A percentile compares a stretch with the other conserved stretches of the same genome.
Conservation (phyloP, 2,888 invertebrate genomes). For the Bombyx huttoni region DNA sequence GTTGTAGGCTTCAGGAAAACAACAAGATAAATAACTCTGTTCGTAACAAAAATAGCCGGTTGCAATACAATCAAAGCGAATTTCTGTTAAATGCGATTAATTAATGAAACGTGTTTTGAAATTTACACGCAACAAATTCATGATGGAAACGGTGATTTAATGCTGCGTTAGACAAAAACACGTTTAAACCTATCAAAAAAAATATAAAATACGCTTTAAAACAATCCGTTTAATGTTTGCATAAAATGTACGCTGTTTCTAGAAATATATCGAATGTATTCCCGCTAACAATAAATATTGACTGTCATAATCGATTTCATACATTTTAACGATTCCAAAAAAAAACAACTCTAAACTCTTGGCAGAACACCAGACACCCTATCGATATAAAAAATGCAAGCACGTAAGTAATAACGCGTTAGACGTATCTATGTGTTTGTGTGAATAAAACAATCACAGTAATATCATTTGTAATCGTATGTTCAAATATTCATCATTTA, state of each 20-base stretch:
- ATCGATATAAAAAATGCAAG: not conserved
- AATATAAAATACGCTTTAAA: too few species aligned
- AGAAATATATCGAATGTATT: not conserved
- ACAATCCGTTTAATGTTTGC: not conserved
- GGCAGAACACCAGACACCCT: slow-evolving; percentile 15
- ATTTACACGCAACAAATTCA: too few species aligned
- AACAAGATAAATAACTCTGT: not conserved
- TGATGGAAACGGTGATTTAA: too few species aligned
- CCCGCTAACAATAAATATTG: not conserved
- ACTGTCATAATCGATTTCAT: not conserved
- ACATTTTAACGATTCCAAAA: not conserved
- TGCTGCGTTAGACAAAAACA: too few species aligned
- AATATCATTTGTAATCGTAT: too few species aligned
- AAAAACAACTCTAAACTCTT: slow-evolving; percentile 3
- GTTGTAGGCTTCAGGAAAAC: not conserved
- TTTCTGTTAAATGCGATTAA: not conserved
- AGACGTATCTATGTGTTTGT: too few species aligned
- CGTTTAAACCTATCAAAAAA: too few species aligned
- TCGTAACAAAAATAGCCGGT: not conserved
- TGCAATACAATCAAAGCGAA: not conserved
- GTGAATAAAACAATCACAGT: too few species aligned
- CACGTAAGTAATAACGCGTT: too few species aligned
- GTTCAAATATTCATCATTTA: too few species aligned
- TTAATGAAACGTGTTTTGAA: too few species aligned
- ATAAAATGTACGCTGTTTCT: not conserved